Base-by-base conservation (phyloP, 2,797 vertebrate species). In the Eulemur coronatus region DNA sequence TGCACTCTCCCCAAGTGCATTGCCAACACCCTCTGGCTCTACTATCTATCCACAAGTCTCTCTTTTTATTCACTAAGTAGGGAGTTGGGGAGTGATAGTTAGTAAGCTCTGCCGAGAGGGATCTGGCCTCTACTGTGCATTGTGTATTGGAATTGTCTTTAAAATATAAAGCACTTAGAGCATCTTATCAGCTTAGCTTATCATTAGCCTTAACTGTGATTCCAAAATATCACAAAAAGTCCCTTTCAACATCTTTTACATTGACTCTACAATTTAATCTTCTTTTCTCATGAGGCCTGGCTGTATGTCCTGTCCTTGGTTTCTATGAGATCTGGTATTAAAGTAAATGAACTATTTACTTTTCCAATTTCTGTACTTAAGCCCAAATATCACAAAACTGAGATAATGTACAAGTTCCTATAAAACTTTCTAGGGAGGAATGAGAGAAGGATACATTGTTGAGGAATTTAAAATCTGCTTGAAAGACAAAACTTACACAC, bases 311-410 rank as follows among this genome's bases (percentile, higher is more conserved):
- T 80, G 4, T 82, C n/a, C 35, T 93, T 93, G 26, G 33, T 73
- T 90, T 97, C 57, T 84, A 4, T 72, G 65, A 94, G 43, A 89
- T 55, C 38, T 43, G 52, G 2, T 55, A 69, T 90, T 88, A 88
- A 87, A 78, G 81, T 46, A 87, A 92, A 88, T 11, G 28, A 55
- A 76, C 11, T 69, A 92, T 57, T 67, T 88, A 69, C 9, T 84
- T 80, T 97, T 50, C 52, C 43, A 84, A 7, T 86, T 96, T 96
- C 59, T 70, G 18, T 91, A 65, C 22, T 91, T 78, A 72, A 48
- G 52, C n/a, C 57, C 57, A 96, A 78, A 81, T 14, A 93, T 89
- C 52, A 73, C 2, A 76, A 92, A 96, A 22, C 24, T 55, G 61
- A 91, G 61, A 89, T 18, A 94, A 84, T 61, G 48, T 46, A 24